Conservation (phyloP, 2,888 invertebrate species). For the Dilophus febrilis region DNA sequence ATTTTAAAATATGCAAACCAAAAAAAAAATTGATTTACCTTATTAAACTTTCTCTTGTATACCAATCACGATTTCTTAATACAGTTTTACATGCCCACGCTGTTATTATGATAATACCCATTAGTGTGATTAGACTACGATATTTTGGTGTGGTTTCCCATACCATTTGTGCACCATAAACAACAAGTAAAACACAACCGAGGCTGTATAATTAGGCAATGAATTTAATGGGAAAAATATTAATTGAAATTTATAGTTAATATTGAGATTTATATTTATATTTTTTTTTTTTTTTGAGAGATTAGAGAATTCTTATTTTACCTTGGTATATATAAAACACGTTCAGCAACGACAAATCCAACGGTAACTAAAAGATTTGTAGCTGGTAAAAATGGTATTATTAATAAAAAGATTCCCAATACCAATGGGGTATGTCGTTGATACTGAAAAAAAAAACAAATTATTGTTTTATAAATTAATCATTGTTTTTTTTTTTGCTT, state of each 20-base stretch:
- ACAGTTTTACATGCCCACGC: constrained; percentile 48
- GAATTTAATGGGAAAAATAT: too few relatives aligned
- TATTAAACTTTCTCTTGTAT: constrained; percentile 55
- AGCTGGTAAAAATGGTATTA: constrained; percentile 72
- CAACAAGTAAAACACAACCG: constrained; percentile 61
- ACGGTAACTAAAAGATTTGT: constrained; percentile 67
- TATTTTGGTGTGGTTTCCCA: constrained; percentile 34
- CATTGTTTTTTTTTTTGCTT: too few relatives aligned
- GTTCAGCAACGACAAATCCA: constrained; percentile 72
- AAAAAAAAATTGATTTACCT: constrained; percentile 34
- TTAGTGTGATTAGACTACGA: constrained; percentile 31
- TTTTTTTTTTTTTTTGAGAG: background rate
- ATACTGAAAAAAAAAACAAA: constrained; percentile 36
- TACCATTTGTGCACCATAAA: constrained; percentile 51
- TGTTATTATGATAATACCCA: constrained; percentile 39
- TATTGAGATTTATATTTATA: background rate
- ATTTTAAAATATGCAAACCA: too few relatives aligned
- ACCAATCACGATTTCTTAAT: constrained; percentile 59
- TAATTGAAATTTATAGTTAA: background rate
- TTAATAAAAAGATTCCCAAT: constrained; percentile 51
- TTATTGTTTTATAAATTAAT: too few relatives aligned
- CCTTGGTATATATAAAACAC: constrained; percentile 79
- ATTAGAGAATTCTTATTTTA: constrained; percentile 19
- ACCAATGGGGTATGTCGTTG: constrained; percentile 51
- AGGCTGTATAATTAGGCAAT: constrained; percentile 39